These are phyloP conservation scores for Syrrhaptes paradoxus DNA, from an alignment of 2,113 vertebrate genomes.

Conservation along the genomic window DNA sequence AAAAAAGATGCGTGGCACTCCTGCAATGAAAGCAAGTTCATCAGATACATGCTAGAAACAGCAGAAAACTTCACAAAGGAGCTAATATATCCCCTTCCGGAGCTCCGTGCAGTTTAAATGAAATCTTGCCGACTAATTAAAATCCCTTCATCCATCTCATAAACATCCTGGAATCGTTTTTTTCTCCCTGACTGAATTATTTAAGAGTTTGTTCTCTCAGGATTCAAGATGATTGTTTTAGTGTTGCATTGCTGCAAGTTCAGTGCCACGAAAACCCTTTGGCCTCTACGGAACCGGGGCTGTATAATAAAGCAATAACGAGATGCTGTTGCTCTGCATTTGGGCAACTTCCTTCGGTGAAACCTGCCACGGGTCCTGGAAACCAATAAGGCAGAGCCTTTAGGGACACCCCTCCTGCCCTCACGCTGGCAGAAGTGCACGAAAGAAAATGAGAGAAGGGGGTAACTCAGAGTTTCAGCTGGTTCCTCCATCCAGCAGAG, in stretches of 20 bases:
- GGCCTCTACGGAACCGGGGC: neutral
- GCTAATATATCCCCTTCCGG: neutral
- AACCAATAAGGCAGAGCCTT: neutral
- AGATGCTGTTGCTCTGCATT: neutral
- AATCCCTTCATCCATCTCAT: conserved; percentile 47
- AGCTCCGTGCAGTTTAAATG: neutral
- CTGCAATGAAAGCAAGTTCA: neutral
- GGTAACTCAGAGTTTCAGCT: neutral
- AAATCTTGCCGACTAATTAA: conserved; percentile 34
- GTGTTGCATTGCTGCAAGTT: neutral
- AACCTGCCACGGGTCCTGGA: neutral
- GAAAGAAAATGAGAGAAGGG: neutral
- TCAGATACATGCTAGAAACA: neutral
- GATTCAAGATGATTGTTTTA: neutral
- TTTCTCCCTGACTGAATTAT: conserved; percentile 29
- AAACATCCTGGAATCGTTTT: neutral
- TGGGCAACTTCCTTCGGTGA: neutral
- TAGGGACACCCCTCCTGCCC: neutral
- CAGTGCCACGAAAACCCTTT: neutral
- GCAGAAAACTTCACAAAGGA: conserved; percentile 6
- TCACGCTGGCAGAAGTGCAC: neutral
- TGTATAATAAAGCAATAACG: neutral
- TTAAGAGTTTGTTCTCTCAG: neutral
- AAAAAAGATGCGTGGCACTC: neutral
- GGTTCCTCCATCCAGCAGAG: neutral